A percentile compares a stretch with the other conserved stretches of the same genome.
Conservation (phyloP, 1,140 invertebrate species). For the Trypoxylus dichotomus region DNA sequence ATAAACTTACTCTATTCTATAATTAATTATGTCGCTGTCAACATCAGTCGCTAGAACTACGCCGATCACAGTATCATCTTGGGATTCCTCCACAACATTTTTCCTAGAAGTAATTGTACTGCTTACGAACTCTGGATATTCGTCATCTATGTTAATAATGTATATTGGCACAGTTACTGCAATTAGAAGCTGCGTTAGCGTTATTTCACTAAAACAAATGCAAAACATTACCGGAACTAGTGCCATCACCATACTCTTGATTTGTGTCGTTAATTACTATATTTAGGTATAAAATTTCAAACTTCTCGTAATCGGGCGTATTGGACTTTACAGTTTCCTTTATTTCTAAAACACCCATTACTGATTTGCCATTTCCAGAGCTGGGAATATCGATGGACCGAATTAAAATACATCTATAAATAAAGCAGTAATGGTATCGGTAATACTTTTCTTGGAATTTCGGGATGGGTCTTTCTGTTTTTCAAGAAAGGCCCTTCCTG, state of each 20-base stretch:
- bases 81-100: slow-evolving; percentile 51
- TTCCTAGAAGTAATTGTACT: slow-evolving; percentile 46
- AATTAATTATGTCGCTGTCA: slow-evolving; percentile 51
- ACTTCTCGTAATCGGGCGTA: slow-evolving; percentile 57
- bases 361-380: not conserved
- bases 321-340: not conserved
- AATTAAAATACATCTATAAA: slow-evolving; percentile 1
- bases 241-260: not conserved
- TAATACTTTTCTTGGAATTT: not conserved
- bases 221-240: not conserved
- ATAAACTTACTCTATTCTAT: not conserved
- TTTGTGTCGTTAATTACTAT: slow-evolving; percentile 55
- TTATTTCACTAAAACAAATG: not conserved
- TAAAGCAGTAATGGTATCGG: not conserved
- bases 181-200: slow-evolving; percentile 46
- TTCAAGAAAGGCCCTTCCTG: not conserved
- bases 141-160: slow-evolving; percentile 59
- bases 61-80: slow-evolving; percentile 52
- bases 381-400: not conserved
- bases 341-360: not conserved
- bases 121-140: slow-evolving; percentile 54
- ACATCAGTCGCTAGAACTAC: slow-evolving; percentile 58
- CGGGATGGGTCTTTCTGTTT: not conserved
- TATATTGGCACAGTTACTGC: slow-evolving; percentile 56
- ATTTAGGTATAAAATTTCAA: slow-evolving; percentile 58